Conservation (phyloP, 1,140 invertebrate species). For the Leptopilina clavipes region DNA sequence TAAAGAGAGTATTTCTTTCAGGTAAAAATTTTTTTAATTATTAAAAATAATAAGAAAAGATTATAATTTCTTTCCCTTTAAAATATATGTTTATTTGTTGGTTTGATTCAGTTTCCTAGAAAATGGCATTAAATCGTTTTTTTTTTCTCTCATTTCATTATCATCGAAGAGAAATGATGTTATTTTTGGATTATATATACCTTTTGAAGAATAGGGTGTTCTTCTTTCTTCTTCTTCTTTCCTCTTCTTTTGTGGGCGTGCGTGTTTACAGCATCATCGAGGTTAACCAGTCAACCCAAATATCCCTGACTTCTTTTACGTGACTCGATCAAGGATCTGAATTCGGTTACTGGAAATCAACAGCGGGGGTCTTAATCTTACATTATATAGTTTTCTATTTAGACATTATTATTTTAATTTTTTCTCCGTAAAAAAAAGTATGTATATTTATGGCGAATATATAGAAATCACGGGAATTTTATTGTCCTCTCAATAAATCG, state of each 20-base stretch:
- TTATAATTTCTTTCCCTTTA: not conserved
- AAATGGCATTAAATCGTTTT: constrained; percentile 41
- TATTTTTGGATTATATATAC: not conserved
- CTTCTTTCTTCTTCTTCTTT: not conserved
- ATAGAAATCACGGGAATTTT: no score
- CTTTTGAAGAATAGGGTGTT: no score
- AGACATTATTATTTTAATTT: constrained; percentile 1
- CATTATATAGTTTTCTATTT: not conserved
- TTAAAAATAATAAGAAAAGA: no score
- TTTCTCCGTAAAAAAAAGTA: not conserved
- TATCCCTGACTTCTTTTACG: constrained; percentile 43
- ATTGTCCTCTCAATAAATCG: no score
- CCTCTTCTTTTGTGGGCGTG: constrained; percentile 42
- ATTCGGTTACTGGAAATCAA: not conserved
- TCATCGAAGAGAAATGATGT: not conserved
- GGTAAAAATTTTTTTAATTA: no score
- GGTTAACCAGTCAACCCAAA: constrained; percentile 51
- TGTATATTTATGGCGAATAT: not conserved
- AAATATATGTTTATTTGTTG: constrained; percentile 39
- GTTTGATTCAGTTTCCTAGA: constrained; percentile 8
- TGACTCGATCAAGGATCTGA: not conserved
- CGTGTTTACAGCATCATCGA: constrained; percentile 40
- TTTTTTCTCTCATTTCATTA: constrained; percentile 41
- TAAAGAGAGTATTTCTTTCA: no score
- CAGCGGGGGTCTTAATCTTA: not conserved